Evolutionary conservation across 2,797 vertebrate genomes (phyloP), one percentile per base, ranked within the genome.

Genomic region (Cryptoblepharus egeriae): DNA sequence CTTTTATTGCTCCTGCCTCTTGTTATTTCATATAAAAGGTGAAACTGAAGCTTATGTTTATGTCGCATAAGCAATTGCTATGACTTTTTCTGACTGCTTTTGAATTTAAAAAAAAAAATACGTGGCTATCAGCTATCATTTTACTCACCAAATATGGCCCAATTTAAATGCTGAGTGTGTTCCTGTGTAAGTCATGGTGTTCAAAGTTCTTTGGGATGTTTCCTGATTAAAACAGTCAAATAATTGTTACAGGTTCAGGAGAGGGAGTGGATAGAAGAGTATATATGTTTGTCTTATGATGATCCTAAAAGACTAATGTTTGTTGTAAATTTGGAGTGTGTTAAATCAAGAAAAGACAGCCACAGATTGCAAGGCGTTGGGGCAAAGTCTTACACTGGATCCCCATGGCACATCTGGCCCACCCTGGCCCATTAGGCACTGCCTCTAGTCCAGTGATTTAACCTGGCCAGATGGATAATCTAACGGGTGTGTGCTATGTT

Each of bases 71-170:
- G 61, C 71, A 81, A 65, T 81, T 81, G 65, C 39, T 65, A 55
- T 58, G n/a, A 37, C 45, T 60, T 20, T 18, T 26, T 49, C 26
- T 22, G 39, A n/a, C 45, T n/a, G 18, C 71, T 65, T 24, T 74
- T 60, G 12, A 49, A 74, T 11, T 30, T 74, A n/a, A n/a, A n/a
- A n/a, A n/a, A n/a, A n/a, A n/a, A n/a, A n/a, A n/a, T n/a, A n/a
- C n/a, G n/a, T n/a, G n/a, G n/a, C n/a, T n/a, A 81, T 81, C 79
- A 81, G 45, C 79, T 74, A 65, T 81, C 45, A 65, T 81, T 74
- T 80, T 73, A 65, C 49, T 81, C 32, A 32, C 60, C 79, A 81
- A 74, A 74, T 81, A 74, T 81, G 79, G 71, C 32, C 65, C 71
- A 74, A 45, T 74, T 81, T 81, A 81, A 81, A 65, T 64, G 60